A percentile compares a stretch with the other conserved stretches of the same genome.
Evolutionary conservation across 2,888 invertebrate genomes (phyloP).

Genomic region (Rotaria socialis): DNA sequence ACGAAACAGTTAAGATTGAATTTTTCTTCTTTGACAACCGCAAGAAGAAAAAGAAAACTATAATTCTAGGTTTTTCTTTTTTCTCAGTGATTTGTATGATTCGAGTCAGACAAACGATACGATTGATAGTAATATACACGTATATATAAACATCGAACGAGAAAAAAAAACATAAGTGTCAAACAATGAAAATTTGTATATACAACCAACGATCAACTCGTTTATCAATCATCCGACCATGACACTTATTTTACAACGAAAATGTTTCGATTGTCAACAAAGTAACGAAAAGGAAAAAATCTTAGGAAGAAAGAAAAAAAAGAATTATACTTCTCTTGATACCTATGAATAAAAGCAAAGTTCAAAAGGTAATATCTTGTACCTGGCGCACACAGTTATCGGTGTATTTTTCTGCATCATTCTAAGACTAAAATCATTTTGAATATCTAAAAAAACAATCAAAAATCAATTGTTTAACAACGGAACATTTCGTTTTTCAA

Average conservation of each 20-base stretch:
- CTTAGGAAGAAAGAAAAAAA: no score
- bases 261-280: conserved; percentile 17
- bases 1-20: not conserved
- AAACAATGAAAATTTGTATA: conserved; percentile 3
- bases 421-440: no score
- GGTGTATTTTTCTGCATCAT: no score
- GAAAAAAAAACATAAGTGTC: not conserved
- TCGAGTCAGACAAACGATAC: not conserved
- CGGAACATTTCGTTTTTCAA: conserved; percentile 70
- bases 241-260: not conserved
- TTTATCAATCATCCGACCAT: conserved; percentile 27
- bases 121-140: not conserved
- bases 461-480: not conserved
- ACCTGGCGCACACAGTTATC: no score
- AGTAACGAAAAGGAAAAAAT: not conserved
- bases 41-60: not conserved
- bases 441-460: not conserved
- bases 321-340: no score
- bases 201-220: not conserved
- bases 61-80: not conserved
- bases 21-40: not conserved
- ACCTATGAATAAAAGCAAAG: no score
- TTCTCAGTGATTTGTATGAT: not conserved
- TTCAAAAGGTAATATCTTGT: no score
- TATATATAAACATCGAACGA: not conserved